Evolutionary conservation across 2,797 vertebrate species (phyloP).

Genomic region (Chromobotia macracanthus): DNA sequence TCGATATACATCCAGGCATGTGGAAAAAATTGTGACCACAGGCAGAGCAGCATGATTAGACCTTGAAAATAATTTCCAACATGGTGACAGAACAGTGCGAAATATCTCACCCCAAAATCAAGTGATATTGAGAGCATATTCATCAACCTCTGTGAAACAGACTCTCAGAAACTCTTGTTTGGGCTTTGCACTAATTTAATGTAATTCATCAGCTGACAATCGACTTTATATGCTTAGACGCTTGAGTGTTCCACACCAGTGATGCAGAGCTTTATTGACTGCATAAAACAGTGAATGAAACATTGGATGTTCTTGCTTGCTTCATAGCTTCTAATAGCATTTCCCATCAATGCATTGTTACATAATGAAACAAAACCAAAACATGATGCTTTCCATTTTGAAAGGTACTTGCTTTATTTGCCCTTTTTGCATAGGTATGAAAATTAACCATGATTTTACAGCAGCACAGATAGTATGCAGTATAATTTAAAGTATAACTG

Average conservation of each 20-base stretch:
- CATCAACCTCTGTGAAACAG: not conserved
- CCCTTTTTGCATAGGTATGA: too few relatives aligned
- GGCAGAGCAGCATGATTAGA: not conserved
- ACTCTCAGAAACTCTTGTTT: not conserved
- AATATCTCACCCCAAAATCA: conserved; percentile 18
- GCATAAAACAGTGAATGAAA: not conserved
- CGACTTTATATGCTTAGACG: conserved; percentile 8
- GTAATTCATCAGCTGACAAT: conserved; percentile 22
- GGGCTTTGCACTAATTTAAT: not conserved
- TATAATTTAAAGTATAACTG: too few relatives aligned
- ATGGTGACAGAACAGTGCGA: conserved; percentile 22
- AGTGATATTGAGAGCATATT: not conserved
- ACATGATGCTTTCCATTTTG: not conserved
- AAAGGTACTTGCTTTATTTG: not conserved
- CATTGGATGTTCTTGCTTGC: not conserved
- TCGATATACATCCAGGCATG: conserved; percentile 32
- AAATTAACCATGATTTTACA: too few relatives aligned
- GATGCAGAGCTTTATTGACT: conserved; percentile 21
- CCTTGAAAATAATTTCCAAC: not conserved
- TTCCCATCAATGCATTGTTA: not conserved
- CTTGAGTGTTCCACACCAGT: conserved; percentile 12
- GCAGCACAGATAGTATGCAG: too few relatives aligned
- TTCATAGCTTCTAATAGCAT: not conserved
- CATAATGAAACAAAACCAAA: not conserved
- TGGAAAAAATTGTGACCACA: conserved; percentile 15